phyloP scores from a whole-genome alignment of 1,140 invertebrate species.

The Macrosteles quadrilineatus region DNA sequence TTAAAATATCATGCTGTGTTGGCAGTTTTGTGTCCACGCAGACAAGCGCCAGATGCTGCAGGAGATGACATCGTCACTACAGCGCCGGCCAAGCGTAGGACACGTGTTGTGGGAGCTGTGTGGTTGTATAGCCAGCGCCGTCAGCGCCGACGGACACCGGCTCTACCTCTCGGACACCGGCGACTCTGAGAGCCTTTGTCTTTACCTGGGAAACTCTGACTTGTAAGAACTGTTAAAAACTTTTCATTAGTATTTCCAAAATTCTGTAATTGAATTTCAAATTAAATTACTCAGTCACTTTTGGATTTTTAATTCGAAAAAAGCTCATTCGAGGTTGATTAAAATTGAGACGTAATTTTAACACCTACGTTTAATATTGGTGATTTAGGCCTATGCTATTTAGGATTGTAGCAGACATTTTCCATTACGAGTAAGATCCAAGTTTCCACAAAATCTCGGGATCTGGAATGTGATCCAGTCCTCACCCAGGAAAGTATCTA shows the following conservation, averaged over 20 bases:
- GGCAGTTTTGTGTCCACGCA: slow-evolving; percentile 61
- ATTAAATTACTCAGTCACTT: too few species aligned
- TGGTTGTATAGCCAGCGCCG: slow-evolving; percentile 60
- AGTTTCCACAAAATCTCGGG: too few species aligned
- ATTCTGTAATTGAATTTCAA: too few species aligned
- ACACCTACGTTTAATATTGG: too few species aligned
- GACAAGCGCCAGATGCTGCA: slow-evolving; percentile 64
- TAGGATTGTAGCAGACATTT: too few species aligned
- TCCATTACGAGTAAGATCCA: too few species aligned
- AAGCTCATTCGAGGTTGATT: too few species aligned
- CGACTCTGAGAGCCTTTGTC: slow-evolving; percentile 45
- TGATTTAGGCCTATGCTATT: too few species aligned
- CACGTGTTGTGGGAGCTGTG: slow-evolving; percentile 63
- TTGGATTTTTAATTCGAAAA: too few species aligned
- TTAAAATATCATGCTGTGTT: not conserved
- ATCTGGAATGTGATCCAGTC: too few species aligned
- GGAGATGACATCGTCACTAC: slow-evolving; percentile 59
- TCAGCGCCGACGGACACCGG: slow-evolving; percentile 60
- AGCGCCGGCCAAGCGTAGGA: slow-evolving; percentile 55
- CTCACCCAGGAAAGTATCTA: too few species aligned
- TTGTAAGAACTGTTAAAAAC: slow-evolving; percentile 39
- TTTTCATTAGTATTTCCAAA: not conserved
- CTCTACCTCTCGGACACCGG: slow-evolving; percentile 53
- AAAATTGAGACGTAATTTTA: too few species aligned
- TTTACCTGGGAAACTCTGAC: slow-evolving; percentile 47